Conservation (phyloP, 2,797 vertebrate genomes). For the Hyperoplus immaculatus region DNA sequence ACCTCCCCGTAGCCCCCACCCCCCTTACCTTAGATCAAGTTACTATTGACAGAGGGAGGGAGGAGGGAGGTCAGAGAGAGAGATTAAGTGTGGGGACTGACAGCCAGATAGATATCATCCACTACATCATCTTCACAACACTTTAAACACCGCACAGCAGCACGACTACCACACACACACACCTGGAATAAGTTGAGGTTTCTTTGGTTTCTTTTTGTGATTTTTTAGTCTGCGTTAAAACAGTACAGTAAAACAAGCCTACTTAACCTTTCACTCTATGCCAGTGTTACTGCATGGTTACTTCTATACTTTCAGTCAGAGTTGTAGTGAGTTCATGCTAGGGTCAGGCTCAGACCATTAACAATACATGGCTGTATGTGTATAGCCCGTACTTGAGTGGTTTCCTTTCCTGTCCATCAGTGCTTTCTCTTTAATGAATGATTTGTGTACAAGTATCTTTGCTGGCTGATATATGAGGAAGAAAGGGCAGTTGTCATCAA, state of each 20-base stretch:
- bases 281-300: slow-evolving; percentile 20
- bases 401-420: slow-evolving; percentile 13
- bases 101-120: slow-evolving; percentile 69
- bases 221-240: slow-evolving; percentile 20
- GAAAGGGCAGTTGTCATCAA: neutral
- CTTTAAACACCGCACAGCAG: slow-evolving; percentile 45
- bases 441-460: slow-evolving; percentile 20
- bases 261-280: slow-evolving; percentile 12
- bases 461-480: slow-evolving; percentile 12
- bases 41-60: slow-evolving; percentile 76
- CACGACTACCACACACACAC: slow-evolving; percentile 6
- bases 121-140: slow-evolving; percentile 55
- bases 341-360: slow-evolving; percentile 66
- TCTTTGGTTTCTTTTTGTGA: slow-evolving; percentile 27
- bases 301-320: slow-evolving; percentile 26
- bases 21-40: slow-evolving; percentile 81
- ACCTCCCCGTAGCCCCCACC: slow-evolving; percentile 68
- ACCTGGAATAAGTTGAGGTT: neutral
- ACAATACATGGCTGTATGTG: slow-evolving; percentile 52
- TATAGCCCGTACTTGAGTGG: slow-evolving; percentile 33
- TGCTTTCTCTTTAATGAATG: slow-evolving; percentile 17
- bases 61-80: slow-evolving; percentile 66
- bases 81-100: slow-evolving; percentile 73
- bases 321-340: slow-evolving; percentile 37
- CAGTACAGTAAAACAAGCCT: neutral